Conservation (phyloP, 2,888 invertebrate genomes). For the Campoplex capitator region DNA sequence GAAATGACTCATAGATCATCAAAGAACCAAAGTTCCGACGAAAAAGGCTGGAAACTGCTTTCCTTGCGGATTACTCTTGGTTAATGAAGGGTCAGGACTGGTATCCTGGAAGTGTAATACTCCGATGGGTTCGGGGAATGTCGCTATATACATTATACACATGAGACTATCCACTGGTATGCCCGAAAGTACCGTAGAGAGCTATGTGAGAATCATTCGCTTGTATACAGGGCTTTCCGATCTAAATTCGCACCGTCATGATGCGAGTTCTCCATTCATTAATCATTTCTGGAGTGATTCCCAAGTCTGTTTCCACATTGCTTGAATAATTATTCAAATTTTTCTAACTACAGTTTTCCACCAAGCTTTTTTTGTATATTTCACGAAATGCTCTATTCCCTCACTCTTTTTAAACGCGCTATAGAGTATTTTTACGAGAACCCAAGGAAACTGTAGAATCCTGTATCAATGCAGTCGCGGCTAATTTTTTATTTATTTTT, state of each 20-base stretch:
- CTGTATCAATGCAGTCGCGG: too few species aligned
- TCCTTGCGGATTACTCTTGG: conserved; percentile 16
- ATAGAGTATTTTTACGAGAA: too few species aligned
- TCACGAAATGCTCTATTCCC: too few species aligned
- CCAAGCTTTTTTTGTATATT: too few species aligned
- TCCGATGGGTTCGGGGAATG: neutral
- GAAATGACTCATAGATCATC: neutral
- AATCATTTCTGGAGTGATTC: neutral
- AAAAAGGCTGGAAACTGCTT: neutral
- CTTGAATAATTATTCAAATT: too few species aligned
- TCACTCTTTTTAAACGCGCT: too few species aligned
- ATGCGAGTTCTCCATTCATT: neutral
- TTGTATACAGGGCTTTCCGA: neutral
- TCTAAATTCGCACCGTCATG: neutral
- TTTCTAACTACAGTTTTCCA: too few species aligned
- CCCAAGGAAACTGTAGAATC: too few species aligned
- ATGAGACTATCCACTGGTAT: neutral
- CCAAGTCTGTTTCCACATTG: too few species aligned
- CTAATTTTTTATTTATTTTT: too few species aligned
- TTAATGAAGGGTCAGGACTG: conserved; percentile 16
- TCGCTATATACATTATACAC: neutral
- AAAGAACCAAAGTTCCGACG: neutral
- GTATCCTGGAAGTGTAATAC: conserved; percentile 15
- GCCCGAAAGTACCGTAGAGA: neutral
- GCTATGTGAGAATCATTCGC: neutral